phyloP scores from a whole-genome alignment of 2,888 invertebrate species.

The Drosophila stalkeri region DNA sequence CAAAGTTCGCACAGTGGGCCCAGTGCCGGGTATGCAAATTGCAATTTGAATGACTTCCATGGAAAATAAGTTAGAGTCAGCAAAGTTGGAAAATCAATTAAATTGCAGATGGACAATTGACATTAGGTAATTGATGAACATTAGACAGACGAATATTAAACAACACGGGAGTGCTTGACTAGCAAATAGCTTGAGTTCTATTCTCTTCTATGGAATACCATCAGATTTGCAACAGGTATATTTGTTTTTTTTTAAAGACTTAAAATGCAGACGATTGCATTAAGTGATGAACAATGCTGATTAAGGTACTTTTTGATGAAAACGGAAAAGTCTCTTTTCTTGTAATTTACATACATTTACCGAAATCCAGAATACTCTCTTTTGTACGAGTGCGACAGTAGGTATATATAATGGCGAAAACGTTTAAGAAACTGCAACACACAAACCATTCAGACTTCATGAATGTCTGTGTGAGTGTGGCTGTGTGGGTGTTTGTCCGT shows the following conservation, averaged over 20 bases:
- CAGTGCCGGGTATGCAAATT: slow-evolving; percentile 38
- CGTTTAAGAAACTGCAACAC: slow-evolving; percentile 45
- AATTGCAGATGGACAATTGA: slow-evolving; percentile 24
- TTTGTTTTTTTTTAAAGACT: background rate
- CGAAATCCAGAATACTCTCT: background rate
- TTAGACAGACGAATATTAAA: slow-evolving; percentile 16
- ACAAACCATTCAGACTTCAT: slow-evolving; percentile 14
- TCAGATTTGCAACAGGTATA: background rate
- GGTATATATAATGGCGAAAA: slow-evolving; percentile 8
- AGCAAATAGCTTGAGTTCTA: background rate
- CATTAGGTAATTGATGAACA: slow-evolving; percentile 29
- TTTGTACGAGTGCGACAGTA: too few relatives aligned
- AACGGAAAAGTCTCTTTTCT: background rate
- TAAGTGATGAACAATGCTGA: background rate
- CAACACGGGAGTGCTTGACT: background rate
- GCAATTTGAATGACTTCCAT: slow-evolving; percentile 30
- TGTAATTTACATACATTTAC: too few relatives aligned
- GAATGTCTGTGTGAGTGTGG: slow-evolving; percentile 1
- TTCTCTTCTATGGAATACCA: background rate
- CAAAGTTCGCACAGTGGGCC: slow-evolving; percentile 36
- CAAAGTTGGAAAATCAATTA: slow-evolving; percentile 38
- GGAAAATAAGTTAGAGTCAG: slow-evolving; percentile 2
- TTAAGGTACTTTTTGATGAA: background rate
- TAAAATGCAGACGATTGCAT: background rate
- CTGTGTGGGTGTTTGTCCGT: background rate